A percentile compares a stretch with the other conserved stretches of the same genome.
Evolutionary conservation across 1,140 invertebrate species (phyloP).

Genomic region (Caenorhabditis brenneri): DNA sequence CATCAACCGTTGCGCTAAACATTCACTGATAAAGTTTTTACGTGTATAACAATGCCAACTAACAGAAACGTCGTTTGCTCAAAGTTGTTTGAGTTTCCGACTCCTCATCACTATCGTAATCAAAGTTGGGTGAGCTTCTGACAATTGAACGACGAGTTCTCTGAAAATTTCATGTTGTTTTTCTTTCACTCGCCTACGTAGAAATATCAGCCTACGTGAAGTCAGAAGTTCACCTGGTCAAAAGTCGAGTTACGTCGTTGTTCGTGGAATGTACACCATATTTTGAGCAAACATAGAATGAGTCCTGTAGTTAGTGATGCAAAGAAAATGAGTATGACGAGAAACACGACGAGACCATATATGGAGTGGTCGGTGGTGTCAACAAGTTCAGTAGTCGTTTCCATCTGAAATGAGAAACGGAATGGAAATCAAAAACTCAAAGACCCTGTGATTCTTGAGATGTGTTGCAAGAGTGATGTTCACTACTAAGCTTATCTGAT

Average conservation of each 20-base stretch:
- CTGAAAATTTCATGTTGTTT: not conserved
- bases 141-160: not conserved
- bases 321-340: slow-evolving; percentile 18
- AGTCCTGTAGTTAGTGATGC: slow-evolving; percentile 18
- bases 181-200: not conserved
- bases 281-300: slow-evolving; percentile 30
- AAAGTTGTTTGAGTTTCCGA: slow-evolving; percentile 29
- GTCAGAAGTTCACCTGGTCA: not conserved
- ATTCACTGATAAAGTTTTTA: not conserved
- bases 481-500: not conserved
- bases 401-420: not conserved
- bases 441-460: not conserved
- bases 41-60: not conserved
- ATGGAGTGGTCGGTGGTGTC: slow-evolving; percentile 24
- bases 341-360: slow-evolving; percentile 17
- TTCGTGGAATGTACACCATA: slow-evolving; percentile 37
- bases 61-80: slow-evolving; percentile 4
- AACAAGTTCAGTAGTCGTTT: slow-evolving; percentile 13
- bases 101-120: slow-evolving; percentile 25
- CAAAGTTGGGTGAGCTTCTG: slow-evolving; percentile 25
- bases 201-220: not conserved
- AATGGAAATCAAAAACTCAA: not conserved
- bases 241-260: slow-evolving; percentile 5
- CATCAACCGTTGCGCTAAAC: slow-evolving; percentile 22
- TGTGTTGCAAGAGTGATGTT: not conserved